Evolutionary conservation across 2,888 invertebrate species (phyloP), one percentile per base, ranked within the genome.

Genomic region (Villa cingulata): DNA sequence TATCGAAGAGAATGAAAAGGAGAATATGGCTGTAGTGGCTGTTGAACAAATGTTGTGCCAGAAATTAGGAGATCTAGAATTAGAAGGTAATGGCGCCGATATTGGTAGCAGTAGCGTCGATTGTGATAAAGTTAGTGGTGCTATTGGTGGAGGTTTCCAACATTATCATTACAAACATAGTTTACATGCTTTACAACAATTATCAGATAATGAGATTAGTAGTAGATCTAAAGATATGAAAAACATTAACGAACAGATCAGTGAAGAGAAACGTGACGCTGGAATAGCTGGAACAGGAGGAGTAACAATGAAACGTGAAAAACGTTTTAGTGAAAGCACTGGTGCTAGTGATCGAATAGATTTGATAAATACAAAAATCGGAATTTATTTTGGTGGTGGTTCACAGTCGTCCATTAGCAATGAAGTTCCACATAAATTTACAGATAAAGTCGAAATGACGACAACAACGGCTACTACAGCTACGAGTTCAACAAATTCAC

Each of bases 401-500:
- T 12, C 29, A 12, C 29, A 32, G 12, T 32, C 29, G 3, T 32
- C 29, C 4, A 32, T 32, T 12, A 32, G 29, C 12, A 32, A 32
- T 32, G 29, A 32, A 12, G 29, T 12, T 12, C 12, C 29, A 32
- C 29, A 32, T 3, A 32, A 32, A 32, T 12, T 32, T 12, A 32
- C 12, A 6, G 23, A 23, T 6, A 23, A 23, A 23, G n/a, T n/a
- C n/a, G n/a, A n/a, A 46, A 37, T 27, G 43, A 43, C 29, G 45
- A 40, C 47, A 55, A 18, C 34, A 46, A 15, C 12, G 27, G 38
- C 51, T 38, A 51, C 55, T 37, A 53, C 50, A 43, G 49, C 44
- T 45, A 50, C 41, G 43, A 51, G 38, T 40, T 45, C 51, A 43
- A 43, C 17, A 40, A 32, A 32, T 32, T 32, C 12, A 12, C 29